Evolutionary conservation across 2,113 vertebrate genomes (phyloP).

Genomic region (Chloropsis hardwickii): DNA sequence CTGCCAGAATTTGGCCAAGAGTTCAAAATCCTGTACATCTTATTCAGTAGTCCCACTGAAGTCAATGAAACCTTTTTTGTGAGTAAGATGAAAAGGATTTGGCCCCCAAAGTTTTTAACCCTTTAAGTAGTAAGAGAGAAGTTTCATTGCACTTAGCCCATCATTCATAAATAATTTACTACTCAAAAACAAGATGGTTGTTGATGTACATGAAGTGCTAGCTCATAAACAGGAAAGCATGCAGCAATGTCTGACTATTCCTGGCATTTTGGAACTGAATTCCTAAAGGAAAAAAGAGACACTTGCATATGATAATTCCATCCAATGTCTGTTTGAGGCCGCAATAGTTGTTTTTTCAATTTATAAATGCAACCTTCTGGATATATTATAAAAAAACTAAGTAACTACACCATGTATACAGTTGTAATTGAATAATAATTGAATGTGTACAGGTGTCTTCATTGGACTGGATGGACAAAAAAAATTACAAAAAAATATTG

Average conservation of each 20-base stretch:
- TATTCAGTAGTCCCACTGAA: slow-evolving; percentile 7
- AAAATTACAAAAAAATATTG: neutral
- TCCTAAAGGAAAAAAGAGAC: neutral
- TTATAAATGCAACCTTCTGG: neutral
- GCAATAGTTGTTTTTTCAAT: neutral
- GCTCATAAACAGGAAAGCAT: neutral
- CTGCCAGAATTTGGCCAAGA: slow-evolving; percentile 31
- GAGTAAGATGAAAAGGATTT: slow-evolving; percentile 62
- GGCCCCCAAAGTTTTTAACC: slow-evolving; percentile 39
- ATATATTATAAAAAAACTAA: neutral
- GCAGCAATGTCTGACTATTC: neutral
- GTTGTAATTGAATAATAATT: neutral
- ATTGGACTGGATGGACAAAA: neutral
- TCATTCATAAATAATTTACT: slow-evolving; percentile 12
- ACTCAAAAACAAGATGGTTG: neutral
- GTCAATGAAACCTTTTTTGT: neutral
- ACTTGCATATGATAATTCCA: neutral
- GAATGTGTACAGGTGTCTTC: neutral
- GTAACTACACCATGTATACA: neutral
- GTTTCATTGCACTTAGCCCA: slow-evolving; percentile 55
- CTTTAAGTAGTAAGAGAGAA: slow-evolving; percentile 43
- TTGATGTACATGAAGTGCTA: neutral
- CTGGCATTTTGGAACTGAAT: neutral
- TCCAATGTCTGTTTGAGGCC: neutral
- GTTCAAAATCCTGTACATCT: slow-evolving; percentile 45